Evolutionary conservation across 2,888 invertebrate genomes (phyloP), one percentile per base, ranked within the genome.

Genomic region (Tetranychus piercei): DNA sequence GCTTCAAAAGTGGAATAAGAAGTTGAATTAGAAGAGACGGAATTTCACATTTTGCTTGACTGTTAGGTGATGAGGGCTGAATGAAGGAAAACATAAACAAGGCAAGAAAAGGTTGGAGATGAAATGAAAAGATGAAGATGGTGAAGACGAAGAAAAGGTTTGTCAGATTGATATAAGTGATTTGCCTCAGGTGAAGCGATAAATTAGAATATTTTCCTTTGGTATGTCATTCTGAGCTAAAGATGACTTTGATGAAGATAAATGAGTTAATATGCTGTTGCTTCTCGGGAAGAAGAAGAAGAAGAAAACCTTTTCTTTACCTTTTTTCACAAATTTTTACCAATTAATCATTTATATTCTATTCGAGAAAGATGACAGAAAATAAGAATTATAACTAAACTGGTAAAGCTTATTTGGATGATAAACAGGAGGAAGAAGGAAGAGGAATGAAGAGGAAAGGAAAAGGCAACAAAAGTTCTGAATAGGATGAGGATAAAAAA

Each of bases 231-330:
- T 15, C 55, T 15, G 15, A 11, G 45, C 9, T 55, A 15, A 55
- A 55, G 55, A 55, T 55, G 55, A 55, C 55, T 55, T 55, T 55
- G 55, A 55, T 55, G 55, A 55, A 55, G 55, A 55, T 55, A 55
- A 55, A 55, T 55, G 55, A 55, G 55, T 55, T 55, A 55, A 55
- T 55, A 55, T 55, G 55, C 55, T 55, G 55, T 55, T 55, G 55
- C 9, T 55, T 9, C 55, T 34, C 34, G 34, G 34, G 34, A 34
- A 34, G 34, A 5, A 34, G 34, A 34, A 34, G 34, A 34, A 34
- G 34, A 34, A 34, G 34, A 34, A 34, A 34, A 34, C 34, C 34
- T 34, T 34, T 34, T 34, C 34, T 34, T 34, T 55, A 55, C 55
- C 55, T 55, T 9, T 55, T 55, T 55, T 55, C 15, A 55, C 15